Evolutionary conservation across 2,888 invertebrate genomes (phyloP).

Genomic region (Scaptomyza polygonia): DNA sequence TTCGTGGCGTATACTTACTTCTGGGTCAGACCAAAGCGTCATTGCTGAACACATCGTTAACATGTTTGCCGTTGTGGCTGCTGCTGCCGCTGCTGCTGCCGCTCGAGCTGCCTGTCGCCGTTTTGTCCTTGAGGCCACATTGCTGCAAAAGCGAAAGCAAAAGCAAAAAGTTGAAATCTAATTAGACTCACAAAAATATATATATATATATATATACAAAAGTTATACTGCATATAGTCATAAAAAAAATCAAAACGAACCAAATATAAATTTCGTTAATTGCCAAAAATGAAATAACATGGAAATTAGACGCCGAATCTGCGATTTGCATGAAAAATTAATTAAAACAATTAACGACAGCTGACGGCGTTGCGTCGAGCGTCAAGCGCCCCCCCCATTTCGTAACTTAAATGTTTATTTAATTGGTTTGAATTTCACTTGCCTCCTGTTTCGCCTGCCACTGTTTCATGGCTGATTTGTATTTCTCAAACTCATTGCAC

Average conservation of each 20-base stretch:
- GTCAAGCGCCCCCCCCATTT: no score
- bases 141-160: conserved; percentile 65
- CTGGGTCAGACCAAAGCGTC: conserved; percentile 84
- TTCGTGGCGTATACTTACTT: conserved; percentile 75
- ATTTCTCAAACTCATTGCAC: conserved; percentile 99
- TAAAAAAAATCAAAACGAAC: conserved; percentile 23
- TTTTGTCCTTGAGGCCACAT: conserved; percentile 83
- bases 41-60: conserved; percentile 84
- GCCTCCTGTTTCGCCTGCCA: conserved; percentile 98
- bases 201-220: neutral
- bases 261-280: conserved; percentile 59
- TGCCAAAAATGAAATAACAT: conserved; percentile 54
- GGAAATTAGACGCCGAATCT: conserved; percentile 50
- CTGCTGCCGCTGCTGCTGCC: conserved; percentile 30
- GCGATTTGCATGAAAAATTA: conserved; percentile 74
- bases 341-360: conserved; percentile 81
- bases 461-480: conserved; percentile 97
- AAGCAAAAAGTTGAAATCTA: conserved; percentile 21
- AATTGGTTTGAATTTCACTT: conserved; percentile 25
- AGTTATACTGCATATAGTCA: neutral
- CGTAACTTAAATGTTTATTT: conserved; percentile 41
- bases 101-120: conserved; percentile 41
- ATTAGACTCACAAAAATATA: conserved; percentile 30
- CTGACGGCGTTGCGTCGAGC: conserved; percentile 21
- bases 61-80: conserved; percentile 80